phyloP scores from a whole-genome alignment of 2,113 vertebrate genomes.

The Crotophaga sulcirostris region DNA sequence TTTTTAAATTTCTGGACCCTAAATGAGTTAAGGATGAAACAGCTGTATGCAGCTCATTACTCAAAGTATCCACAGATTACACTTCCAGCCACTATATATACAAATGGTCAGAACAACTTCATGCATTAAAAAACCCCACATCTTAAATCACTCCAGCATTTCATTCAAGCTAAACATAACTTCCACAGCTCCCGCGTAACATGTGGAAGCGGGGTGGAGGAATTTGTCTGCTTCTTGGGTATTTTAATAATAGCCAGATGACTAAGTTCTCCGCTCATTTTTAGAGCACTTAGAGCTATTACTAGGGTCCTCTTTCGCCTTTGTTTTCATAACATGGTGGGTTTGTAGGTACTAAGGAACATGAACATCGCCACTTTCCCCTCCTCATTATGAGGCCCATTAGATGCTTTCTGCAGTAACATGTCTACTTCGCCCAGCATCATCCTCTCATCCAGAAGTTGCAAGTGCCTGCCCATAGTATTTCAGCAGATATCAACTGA shows the following conservation, averaged over 20 bases:
- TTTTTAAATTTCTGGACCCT: background rate
- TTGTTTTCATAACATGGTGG: background rate
- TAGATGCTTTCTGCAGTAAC: background rate
- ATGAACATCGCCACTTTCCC: background rate
- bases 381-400: background rate
- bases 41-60: background rate
- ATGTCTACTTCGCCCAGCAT: background rate
- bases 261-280: background rate
- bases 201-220: background rate
- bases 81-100: background rate
- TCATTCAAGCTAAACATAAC: background rate
- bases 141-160: background rate
- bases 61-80: background rate
- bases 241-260: background rate
- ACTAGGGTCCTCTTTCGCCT: background rate
- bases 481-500: background rate
- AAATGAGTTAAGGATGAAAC: background rate
- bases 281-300: background rate
- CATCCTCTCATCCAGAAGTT: background rate
- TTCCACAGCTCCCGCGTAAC: background rate
- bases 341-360: background rate
- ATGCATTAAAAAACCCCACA: background rate
- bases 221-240: background rate
- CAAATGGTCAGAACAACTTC: background rate
- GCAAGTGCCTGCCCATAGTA: background rate